Percentiles rank a stretch among this genome's conserved stretches.
These are phyloP conservation scores for Drosophila melanosoma DNA, from an alignment of 2,888 invertebrate genomes.

Conservation along the genomic window DNA sequence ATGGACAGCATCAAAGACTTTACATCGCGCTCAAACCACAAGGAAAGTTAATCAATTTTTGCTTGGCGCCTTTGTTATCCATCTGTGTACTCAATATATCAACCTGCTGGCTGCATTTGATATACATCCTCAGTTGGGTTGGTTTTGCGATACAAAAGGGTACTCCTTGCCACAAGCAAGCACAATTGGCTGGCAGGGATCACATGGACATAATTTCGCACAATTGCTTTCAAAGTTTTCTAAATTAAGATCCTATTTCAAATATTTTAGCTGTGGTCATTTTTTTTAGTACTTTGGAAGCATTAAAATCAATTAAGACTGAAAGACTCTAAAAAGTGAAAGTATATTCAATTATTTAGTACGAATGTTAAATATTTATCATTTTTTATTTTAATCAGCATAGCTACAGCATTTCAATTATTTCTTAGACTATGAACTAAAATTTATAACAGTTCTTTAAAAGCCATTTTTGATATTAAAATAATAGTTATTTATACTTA, in stretches of 20 bases:
- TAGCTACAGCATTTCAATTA: no score
- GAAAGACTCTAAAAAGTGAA: neutral
- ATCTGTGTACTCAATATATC: conserved; percentile 20
- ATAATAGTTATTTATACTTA: no score
- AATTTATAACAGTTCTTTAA: neutral
- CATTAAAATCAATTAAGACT: neutral
- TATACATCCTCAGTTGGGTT: conserved; percentile 8
- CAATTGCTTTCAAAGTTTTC: neutral
- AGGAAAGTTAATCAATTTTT: conserved; percentile 69
- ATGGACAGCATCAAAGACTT: conserved; percentile 23
- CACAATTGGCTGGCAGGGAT: neutral
- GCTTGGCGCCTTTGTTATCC: conserved; percentile 29
- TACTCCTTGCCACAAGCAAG: neutral
- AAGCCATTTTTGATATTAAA: neutral
- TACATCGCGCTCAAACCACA: neutral
- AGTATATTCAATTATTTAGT: neutral
- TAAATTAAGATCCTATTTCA: neutral
- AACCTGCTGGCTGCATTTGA: conserved; percentile 10
- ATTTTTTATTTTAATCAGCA: neutral
- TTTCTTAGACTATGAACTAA: no score
- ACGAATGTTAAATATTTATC: neutral
- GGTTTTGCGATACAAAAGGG: neutral
- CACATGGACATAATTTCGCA: neutral
- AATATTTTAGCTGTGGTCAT: neutral
- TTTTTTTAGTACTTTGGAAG: neutral